Base-by-base conservation (phyloP, 35 echinoderm and acorn worm genomes). In the Strongylocentrotus purpuratus region DNA sequence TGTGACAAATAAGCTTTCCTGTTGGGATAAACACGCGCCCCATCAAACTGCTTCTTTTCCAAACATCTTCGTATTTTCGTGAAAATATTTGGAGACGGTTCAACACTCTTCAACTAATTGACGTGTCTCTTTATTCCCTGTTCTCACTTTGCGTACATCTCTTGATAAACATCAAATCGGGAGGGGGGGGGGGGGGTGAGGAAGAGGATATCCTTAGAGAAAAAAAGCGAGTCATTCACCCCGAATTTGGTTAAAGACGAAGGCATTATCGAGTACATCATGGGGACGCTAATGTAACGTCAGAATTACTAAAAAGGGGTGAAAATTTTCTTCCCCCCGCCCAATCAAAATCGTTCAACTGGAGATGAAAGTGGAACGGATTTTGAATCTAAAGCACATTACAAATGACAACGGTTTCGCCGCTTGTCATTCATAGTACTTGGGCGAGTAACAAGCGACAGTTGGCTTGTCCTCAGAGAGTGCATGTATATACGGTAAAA, bases 31-130 rank as follows among this genome's bases (percentile, higher is more conserved):
- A 78, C 7, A 78, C 65, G 65, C 46, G 22, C 22, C 11, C 45
- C 17, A 4, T 4, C 11, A 95, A n/a, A 32, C 45, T 22, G 31
- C 65, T 78, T 78, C 65, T 78, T 78, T 78, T 71, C 18, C 65
- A 78, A 78, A 78, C 65, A 78, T 78, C 65, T 28, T 22, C 65
- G 20, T 78, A 78, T 78, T 78, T 31, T 78, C 28, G 65, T n/a
- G 65, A 78, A 78, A n/a, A 78, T 78, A 78, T 78, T 78, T 78
- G 65, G 20, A 78, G 65, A 78, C 65, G 65, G 65, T 78, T 78
- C 65, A 28, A 78, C 15, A 22, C 28, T 28, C 15, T 15, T 78
- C 65, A 78, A 7, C 65, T 78, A 78, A 78, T 78, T 78, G 65
- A 78, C 65, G 65, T 5, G 22, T n/a, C 65, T 28, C 25, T 28